Percentiles rank a stretch among this genome's conserved stretches.
Evolutionary conservation across 2,888 invertebrate genomes (phyloP).

Genomic region (Cheilosia urbana): DNA sequence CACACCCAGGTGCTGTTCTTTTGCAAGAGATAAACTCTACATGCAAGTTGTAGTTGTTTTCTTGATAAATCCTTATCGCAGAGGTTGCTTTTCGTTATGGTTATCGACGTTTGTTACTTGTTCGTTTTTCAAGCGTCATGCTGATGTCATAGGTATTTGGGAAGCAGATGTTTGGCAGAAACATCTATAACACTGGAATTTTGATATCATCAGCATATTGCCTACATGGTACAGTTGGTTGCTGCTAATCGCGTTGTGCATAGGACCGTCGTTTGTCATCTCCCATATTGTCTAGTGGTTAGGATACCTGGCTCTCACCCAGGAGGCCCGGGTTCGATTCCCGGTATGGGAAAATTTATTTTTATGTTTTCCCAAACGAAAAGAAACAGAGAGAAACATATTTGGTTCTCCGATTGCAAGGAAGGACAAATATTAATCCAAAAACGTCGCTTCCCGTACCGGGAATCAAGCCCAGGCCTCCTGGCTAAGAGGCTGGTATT

Average conservation of each 20-base stretch:
- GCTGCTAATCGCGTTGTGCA: not conserved
- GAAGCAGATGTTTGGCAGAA: not conserved
- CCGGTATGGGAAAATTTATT: constrained; percentile 56
- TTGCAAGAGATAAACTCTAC: not conserved
- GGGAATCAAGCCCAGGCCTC: constrained; percentile 67
- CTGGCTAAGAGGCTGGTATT: constrained; percentile 66
- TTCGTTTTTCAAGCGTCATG: not conserved
- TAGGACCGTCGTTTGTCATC: not conserved
- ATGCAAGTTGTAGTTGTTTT: not conserved
- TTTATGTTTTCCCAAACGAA: not conserved
- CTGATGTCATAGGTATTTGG: not conserved
- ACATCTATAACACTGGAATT: not conserved
- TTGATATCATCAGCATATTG: too few relatives aligned
- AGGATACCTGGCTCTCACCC: constrained; percentile 69
- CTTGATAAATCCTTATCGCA: constrained; percentile 1
- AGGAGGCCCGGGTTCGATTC: constrained; percentile 69
- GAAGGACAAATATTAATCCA: too few relatives aligned
- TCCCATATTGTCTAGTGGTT: constrained; percentile 72
- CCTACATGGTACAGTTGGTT: not conserved
- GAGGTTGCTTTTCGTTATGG: not conserved
- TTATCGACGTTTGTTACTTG: not conserved
- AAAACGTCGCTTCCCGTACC: constrained; percentile 41
- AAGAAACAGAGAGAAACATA: not conserved
- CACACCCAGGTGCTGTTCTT: too few relatives aligned
- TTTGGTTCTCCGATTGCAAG: not conserved